phyloP scores from a whole-genome alignment of 2,797 vertebrate species.

The Capromys pilorides region DNA sequence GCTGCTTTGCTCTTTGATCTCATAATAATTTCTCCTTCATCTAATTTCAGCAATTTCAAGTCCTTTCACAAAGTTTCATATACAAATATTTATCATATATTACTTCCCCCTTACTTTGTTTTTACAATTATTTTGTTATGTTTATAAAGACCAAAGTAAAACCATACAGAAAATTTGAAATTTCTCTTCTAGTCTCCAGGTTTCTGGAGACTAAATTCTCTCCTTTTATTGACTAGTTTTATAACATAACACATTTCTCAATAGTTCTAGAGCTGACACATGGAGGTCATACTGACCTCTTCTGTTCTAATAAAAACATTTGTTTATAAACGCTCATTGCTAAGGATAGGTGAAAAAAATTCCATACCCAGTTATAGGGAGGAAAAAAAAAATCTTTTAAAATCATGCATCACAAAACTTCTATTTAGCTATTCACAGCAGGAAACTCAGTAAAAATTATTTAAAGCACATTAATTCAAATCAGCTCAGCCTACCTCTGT shows the following conservation, averaged over 20 bases:
- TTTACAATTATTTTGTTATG: not conserved
- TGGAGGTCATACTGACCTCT: not conserved
- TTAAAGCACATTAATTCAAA: slow-evolving; percentile 81
- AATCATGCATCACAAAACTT: slow-evolving; percentile 72
- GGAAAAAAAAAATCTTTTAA: slow-evolving; percentile 47
- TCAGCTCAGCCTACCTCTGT: slow-evolving; percentile 75
- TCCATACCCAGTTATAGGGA: slow-evolving; percentile 20
- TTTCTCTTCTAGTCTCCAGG: not conserved
- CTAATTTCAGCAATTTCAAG: not conserved
- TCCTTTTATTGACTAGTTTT: no score
- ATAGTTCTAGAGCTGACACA: not conserved
- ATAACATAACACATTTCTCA: not conserved
- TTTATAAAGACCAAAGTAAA: not conserved
- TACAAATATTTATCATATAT: no score
- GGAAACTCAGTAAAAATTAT: slow-evolving; percentile 80
- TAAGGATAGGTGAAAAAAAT: not conserved
- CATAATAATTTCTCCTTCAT: not conserved
- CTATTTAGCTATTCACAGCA: slow-evolving; percentile 73
- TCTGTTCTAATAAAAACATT: not conserved
- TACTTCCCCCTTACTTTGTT: not conserved
- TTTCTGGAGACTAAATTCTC: not conserved
- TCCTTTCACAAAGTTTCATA: not conserved
- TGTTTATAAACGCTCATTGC: slow-evolving; percentile 9
- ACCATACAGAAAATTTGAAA: not conserved
- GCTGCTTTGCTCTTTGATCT: not conserved